Conservation (phyloP, 2,888 invertebrate genomes). For the Synergus japonicus region DNA sequence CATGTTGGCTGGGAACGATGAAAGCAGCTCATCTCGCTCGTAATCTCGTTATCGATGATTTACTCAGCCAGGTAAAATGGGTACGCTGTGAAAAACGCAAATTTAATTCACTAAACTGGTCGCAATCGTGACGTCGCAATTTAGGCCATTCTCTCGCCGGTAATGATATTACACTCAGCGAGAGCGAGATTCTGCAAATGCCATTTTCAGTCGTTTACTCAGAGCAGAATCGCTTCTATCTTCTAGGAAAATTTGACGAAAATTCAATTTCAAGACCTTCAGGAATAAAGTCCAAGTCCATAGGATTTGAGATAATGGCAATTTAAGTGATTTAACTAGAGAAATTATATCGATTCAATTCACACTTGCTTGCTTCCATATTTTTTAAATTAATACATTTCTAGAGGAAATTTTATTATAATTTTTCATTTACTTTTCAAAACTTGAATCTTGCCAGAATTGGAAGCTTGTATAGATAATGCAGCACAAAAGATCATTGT, state of each 20-base stretch:
- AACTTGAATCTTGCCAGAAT: not conserved
- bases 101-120: slow-evolving; percentile 49
- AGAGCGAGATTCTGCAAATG: slow-evolving; percentile 23
- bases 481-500: slow-evolving; percentile 24
- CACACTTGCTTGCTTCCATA: not conserved
- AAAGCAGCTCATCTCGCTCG: slow-evolving; percentile 51
- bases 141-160: slow-evolving; percentile 27
- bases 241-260: slow-evolving; percentile 5
- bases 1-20: slow-evolving; percentile 25
- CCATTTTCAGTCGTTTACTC: slow-evolving; percentile 4
- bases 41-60: slow-evolving; percentile 59
- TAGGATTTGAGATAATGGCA: not conserved
- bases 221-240: slow-evolving; percentile 22
- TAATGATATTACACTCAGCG: not conserved
- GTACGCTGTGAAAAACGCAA: slow-evolving; percentile 41
- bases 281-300: not conserved
- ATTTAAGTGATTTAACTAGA: not conserved
- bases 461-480: not conserved
- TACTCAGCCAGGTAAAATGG: slow-evolving; percentile 44
- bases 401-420: not conserved
- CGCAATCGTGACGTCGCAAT: slow-evolving; percentile 38
- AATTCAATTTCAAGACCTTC: slow-evolving; percentile 2
- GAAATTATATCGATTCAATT: slow-evolving; percentile 1
- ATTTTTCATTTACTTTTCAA: not conserved
- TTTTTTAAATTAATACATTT: too few relatives aligned